Evolutionary conservation across 2,888 invertebrate genomes (phyloP).

Genomic region (Caenorhabditis sp.): DNA sequence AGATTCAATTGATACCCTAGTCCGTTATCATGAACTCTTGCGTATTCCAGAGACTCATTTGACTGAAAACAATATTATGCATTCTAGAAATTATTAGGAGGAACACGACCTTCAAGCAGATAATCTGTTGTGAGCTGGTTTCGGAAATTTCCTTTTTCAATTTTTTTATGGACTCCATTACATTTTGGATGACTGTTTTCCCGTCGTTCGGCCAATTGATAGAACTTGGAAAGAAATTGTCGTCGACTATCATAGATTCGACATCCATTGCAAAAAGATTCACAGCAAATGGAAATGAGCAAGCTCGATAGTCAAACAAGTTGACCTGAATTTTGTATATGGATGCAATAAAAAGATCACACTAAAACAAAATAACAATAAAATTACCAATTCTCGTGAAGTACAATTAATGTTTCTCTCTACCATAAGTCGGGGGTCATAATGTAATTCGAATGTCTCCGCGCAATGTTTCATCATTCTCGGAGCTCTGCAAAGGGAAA

Average conservation of each 20-base stretch:
- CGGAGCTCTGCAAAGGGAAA: conserved; percentile 22
- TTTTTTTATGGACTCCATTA: conserved; percentile 58
- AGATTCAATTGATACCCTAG: conserved; percentile 59
- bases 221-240: conserved; percentile 42
- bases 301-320: conserved; percentile 65
- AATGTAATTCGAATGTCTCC: conserved; percentile 61
- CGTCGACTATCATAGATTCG: conserved; percentile 56
- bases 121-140: conserved; percentile 57
- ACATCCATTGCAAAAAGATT: conserved; percentile 62
- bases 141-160: conserved; percentile 62
- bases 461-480: conserved; percentile 64
- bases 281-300: conserved; percentile 62
- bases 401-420: conserved; percentile 60
- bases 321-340: conserved; percentile 23
- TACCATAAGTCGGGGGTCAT: conserved; percentile 55
- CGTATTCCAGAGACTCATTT: conserved; percentile 65
- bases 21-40: conserved; percentile 62
- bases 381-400: conserved; percentile 59
- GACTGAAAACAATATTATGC: conserved; percentile 37
- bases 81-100: background rate
- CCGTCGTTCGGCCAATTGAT: conserved; percentile 58
- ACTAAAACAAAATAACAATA: too few relatives aligned
- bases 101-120: conserved; percentile 64
- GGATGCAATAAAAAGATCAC: background rate
- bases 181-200: conserved; percentile 65